phyloP scores from a whole-genome alignment of 2,797 vertebrate genomes.

The Sciurus carolinensis region DNA sequence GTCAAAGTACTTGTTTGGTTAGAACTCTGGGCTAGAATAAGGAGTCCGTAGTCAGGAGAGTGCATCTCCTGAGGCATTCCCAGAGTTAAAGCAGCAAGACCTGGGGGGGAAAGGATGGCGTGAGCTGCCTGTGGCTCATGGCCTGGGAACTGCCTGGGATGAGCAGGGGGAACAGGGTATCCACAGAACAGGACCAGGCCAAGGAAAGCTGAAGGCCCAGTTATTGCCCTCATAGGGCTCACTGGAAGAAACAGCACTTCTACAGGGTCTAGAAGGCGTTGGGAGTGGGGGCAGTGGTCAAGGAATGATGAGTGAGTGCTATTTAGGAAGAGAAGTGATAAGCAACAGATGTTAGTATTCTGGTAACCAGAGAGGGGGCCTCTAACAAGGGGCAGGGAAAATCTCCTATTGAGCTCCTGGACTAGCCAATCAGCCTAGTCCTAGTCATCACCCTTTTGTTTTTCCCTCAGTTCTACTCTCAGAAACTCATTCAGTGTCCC shows the following conservation, averaged over 20 bases:
- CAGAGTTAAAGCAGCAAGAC: not conserved
- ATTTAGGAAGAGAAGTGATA: not conserved
- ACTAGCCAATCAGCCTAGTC: not conserved
- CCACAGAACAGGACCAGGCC: not conserved
- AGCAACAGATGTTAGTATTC: too few species aligned
- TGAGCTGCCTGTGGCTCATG: not conserved
- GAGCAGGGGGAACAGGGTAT: not conserved
- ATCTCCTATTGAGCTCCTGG: not conserved
- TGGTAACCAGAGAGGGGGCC: not conserved
- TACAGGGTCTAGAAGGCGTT: not conserved
- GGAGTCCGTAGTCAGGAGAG: not conserved
- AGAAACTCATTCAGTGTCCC: not conserved
- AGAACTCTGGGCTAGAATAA: not conserved
- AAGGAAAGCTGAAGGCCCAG: not conserved
- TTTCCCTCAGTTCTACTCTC: not conserved
- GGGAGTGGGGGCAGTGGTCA: not conserved
- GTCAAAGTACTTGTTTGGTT: too few species aligned
- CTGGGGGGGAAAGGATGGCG: not conserved
- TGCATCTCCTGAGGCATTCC: not conserved
- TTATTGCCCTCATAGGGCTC: not conserved
- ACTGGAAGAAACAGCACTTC: not conserved
- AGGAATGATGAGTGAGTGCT: not conserved
- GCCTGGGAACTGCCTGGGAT: not conserved
- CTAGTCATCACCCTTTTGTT: not conserved
- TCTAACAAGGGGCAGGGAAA: not conserved